Evolutionary conservation across 1,140 invertebrate species (phyloP).

Genomic region (Paraescarpia echinospica): DNA sequence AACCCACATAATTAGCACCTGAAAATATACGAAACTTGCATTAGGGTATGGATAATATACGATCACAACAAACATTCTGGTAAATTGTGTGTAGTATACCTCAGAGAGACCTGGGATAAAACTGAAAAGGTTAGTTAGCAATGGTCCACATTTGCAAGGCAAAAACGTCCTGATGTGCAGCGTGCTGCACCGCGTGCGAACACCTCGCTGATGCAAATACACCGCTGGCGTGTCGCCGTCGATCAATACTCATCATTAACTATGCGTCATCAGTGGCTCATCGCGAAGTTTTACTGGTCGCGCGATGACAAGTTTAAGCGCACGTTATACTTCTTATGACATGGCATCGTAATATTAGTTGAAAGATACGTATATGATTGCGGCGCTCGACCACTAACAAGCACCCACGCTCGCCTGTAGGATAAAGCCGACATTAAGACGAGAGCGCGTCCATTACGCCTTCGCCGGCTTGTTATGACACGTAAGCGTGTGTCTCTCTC

Average conservation of each 20-base stretch:
- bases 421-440: not conserved
- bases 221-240: not conserved
- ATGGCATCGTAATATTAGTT: not conserved
- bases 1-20: too few relatives aligned
- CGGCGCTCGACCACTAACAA: not conserved
- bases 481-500: not conserved
- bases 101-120: not conserved
- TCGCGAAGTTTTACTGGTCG: not conserved
- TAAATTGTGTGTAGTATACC: not conserved
- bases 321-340: not conserved
- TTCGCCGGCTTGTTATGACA: not conserved
- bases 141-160: not conserved
- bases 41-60: not conserved
- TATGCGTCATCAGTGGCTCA: not conserved
- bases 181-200: not conserved
- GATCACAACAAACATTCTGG: not conserved
- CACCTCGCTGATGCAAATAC: not conserved
- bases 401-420: not conserved
- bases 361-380: constrained; percentile 1
- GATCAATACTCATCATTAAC: not conserved
- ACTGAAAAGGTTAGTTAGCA: not conserved
- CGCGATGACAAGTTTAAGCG: not conserved
- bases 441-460: not conserved
- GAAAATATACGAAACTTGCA: not conserved
- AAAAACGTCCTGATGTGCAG: not conserved